Conservation (phyloP, 2,797 vertebrate genomes). For the Hippoglossus hippoglossus region DNA sequence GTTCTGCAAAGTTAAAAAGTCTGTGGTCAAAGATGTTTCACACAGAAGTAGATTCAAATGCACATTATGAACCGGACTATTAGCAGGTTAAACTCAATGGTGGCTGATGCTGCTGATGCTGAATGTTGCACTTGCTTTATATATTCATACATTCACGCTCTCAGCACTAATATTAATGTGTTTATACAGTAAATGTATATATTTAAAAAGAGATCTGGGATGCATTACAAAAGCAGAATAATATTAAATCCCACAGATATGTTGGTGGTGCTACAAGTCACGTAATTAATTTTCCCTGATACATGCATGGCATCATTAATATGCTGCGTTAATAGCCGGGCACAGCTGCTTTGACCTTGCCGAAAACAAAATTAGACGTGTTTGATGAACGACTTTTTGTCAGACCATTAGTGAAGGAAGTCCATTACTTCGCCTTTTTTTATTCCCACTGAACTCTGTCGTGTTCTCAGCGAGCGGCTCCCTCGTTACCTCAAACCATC, state of each 20-base stretch:
- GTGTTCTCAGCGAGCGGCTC: neutral
- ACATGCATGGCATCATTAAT: constrained; percentile 13
- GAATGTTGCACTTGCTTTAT: too few relatives aligned
- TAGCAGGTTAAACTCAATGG: too few relatives aligned
- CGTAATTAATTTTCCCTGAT: neutral
- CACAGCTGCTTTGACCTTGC: constrained; percentile 7
- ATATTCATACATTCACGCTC: constrained; percentile 41
- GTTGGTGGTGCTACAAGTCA: constrained; percentile 12
- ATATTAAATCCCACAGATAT: neutral
- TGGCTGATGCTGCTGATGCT: too few relatives aligned
- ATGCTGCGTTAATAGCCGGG: constrained; percentile 6
- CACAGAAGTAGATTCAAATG: too few relatives aligned
- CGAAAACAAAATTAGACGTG: constrained; percentile 17
- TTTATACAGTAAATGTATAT: constrained; percentile 25
- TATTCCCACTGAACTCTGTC: neutral
- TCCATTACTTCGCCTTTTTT: constrained; percentile 9
- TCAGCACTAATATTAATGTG: constrained; percentile 49
- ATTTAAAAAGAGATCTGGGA: constrained; percentile 22
- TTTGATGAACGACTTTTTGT: constrained; percentile 23
- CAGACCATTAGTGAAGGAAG: constrained; percentile 8
- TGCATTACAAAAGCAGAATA: constrained; percentile 1
- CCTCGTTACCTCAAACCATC: neutral
- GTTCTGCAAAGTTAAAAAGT: too few relatives aligned
- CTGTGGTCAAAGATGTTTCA: too few relatives aligned
- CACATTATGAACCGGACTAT: too few relatives aligned